Percentiles rank a stretch among this genome's conserved stretches.
Evolutionary conservation across 2,888 invertebrate genomes (phyloP).

Genomic region (Odontocolon sp.): DNA sequence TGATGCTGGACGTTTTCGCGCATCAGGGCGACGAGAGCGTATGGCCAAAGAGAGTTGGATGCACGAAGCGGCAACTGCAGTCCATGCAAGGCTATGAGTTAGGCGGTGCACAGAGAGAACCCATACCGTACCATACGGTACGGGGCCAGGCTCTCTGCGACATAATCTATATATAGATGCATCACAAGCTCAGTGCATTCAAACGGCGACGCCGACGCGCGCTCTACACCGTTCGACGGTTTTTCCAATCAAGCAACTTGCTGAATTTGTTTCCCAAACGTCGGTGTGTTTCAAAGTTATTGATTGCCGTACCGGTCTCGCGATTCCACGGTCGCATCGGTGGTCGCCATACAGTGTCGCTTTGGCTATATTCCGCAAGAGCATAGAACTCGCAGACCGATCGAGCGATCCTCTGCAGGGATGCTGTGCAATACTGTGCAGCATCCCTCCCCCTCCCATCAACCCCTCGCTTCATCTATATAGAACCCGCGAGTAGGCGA

Average conservation of each 20-base stretch:
- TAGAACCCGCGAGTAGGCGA: slow-evolving; percentile 42
- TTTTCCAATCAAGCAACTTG: slow-evolving; percentile 74
- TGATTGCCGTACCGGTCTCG: slow-evolving; percentile 75
- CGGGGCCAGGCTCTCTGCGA: slow-evolving; percentile 7
- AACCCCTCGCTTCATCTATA: slow-evolving; percentile 23
- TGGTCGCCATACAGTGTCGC: slow-evolving; percentile 19
- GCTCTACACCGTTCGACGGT: slow-evolving; percentile 61
- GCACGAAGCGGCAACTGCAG: slow-evolving; percentile 27
- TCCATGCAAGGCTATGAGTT: slow-evolving; percentile 44
- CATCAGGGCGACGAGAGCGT: slow-evolving; percentile 40
- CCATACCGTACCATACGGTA: too few species aligned
- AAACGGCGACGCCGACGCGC: slow-evolving; percentile 60
- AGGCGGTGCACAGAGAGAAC: not conserved
- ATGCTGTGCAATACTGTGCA: slow-evolving; percentile 25
- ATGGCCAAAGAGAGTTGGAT: slow-evolving; percentile 11
- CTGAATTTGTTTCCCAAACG: slow-evolving; percentile 72
- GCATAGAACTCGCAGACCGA: slow-evolving; percentile 41
- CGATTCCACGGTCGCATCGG: slow-evolving; percentile 52
- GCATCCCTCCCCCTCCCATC: slow-evolving; percentile 36
- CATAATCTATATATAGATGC: not conserved
- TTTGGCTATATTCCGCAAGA: slow-evolving; percentile 34
- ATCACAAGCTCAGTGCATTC: slow-evolving; percentile 63
- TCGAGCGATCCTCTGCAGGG: slow-evolving; percentile 31
- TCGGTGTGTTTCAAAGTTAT: slow-evolving; percentile 72
- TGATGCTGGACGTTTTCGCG: slow-evolving; percentile 58